These are phyloP conservation scores for Lissonota sp. DNA, from an alignment of 2,888 invertebrate species.

Conservation along the genomic window DNA sequence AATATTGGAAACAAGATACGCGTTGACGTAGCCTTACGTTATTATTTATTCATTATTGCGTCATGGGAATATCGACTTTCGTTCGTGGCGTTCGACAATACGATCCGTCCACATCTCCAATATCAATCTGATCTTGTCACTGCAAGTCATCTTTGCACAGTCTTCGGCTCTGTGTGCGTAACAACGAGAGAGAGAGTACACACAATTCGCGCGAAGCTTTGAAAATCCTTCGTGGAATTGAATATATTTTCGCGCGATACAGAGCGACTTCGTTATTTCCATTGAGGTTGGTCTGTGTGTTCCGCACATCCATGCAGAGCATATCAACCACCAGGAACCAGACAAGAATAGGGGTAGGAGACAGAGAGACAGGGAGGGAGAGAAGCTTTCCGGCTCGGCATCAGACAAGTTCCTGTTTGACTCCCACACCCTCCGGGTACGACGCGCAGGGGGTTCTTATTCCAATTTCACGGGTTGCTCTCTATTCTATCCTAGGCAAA, in stretches of 20 bases:
- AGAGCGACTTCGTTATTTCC: slow-evolving; percentile 68
- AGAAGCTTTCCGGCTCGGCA: slow-evolving; percentile 54
- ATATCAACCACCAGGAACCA: slow-evolving; percentile 27
- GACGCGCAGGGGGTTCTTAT: slow-evolving; percentile 61
- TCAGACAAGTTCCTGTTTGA: slow-evolving; percentile 67
- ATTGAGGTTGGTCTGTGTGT: slow-evolving; percentile 58
- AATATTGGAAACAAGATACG: slow-evolving; percentile 11
- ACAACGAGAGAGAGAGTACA: slow-evolving; percentile 32
- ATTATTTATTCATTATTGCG: slow-evolving; percentile 8
- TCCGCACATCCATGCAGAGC: slow-evolving; percentile 31
- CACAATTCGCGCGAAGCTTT: slow-evolving; percentile 12
- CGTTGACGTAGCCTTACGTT: neutral
- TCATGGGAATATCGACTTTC: slow-evolving; percentile 25
- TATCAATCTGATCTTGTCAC: slow-evolving; percentile 56
- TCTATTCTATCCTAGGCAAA: slow-evolving; percentile 50
- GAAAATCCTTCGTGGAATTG: slow-evolving; percentile 60
- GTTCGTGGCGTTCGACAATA: slow-evolving; percentile 17
- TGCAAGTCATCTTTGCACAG: slow-evolving; percentile 39
- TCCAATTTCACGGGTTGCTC: slow-evolving; percentile 67
- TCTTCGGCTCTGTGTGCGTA: slow-evolving; percentile 17
- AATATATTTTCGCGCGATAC: slow-evolving; percentile 50
- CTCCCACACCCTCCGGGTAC: slow-evolving; percentile 31
- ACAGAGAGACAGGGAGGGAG: neutral
- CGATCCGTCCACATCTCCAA: slow-evolving; percentile 50
- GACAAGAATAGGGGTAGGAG: neutral